Percentiles rank a stretch among this genome's conserved stretches.
These are phyloP conservation scores for Drosophila orosa DNA, from an alignment of 1,140 invertebrate species.

Conservation along the genomic window DNA sequence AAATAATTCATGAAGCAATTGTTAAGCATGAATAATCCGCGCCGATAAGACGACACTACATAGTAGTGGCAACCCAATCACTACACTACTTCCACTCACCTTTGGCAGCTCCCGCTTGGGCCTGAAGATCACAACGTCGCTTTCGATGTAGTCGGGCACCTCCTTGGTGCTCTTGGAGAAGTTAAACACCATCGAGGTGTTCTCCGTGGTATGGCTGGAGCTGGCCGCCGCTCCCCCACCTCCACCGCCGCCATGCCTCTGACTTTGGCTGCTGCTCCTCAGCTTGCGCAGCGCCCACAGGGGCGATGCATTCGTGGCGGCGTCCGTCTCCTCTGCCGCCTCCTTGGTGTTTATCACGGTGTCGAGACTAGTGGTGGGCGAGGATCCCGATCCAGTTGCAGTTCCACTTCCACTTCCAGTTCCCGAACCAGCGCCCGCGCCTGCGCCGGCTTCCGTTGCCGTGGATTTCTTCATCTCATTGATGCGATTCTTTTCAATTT, in stretches of 20 bases:
- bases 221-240: slow-evolving; percentile 38
- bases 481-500: slow-evolving; percentile 90
- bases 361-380: slow-evolving; percentile 64
- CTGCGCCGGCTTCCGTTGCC: slow-evolving; percentile 63
- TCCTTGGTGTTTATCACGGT: slow-evolving; percentile 80
- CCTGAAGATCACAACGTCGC: slow-evolving; percentile 91
- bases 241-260: slow-evolving; percentile 27
- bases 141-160: slow-evolving; percentile 95
- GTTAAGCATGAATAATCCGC: slow-evolving; percentile 74
- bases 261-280: slow-evolving; percentile 36
- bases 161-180: slow-evolving; percentile 91
- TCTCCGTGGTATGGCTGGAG: slow-evolving; percentile 67
- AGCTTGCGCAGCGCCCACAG: slow-evolving; percentile 73
- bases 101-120: slow-evolving; percentile 88
- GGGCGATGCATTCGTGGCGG: slow-evolving; percentile 59
- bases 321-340: slow-evolving; percentile 84
- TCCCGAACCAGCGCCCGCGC: slow-evolving; percentile 56
- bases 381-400: slow-evolving; percentile 37
- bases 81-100: slow-evolving; percentile 85
- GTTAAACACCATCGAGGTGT: slow-evolving; percentile 93
- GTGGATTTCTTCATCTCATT: slow-evolving; percentile 87
- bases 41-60: slow-evolving; percentile 5
- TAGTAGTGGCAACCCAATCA: background rate
- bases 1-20: slow-evolving; percentile 62
- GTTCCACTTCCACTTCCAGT: slow-evolving; percentile 53